phyloP scores from a whole-genome alignment of 2,888 invertebrate genomes.

The Dorcus hopei region DNA sequence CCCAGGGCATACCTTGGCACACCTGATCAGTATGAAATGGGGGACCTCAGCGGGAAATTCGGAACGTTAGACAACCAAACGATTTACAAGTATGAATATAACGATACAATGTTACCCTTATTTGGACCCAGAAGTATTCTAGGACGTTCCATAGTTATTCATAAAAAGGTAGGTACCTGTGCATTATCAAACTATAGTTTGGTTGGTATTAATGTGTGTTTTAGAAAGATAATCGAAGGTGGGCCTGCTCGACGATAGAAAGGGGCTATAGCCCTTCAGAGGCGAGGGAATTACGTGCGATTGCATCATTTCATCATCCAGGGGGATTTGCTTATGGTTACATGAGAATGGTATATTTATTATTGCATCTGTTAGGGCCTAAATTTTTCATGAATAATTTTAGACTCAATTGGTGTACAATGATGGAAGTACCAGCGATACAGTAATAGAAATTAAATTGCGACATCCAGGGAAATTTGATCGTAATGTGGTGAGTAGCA shows the following conservation, averaged over 20 bases:
- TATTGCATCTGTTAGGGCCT: background rate
- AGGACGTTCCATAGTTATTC: constrained; percentile 83
- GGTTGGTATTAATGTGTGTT: constrained; percentile 5
- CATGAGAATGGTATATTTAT: constrained; percentile 66
- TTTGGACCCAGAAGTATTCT: constrained; percentile 79
- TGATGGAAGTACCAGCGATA: constrained; percentile 85
- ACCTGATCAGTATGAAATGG: constrained; percentile 82
- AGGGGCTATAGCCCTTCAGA: constrained; percentile 86
- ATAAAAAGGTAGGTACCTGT: constrained; percentile 58
- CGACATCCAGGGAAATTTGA: constrained; percentile 84
- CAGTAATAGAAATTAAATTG: constrained; percentile 83
- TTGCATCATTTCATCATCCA: constrained; percentile 90
- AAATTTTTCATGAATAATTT: constrained; percentile 29
- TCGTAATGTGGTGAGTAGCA: constrained; percentile 65
- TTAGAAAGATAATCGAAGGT: constrained; percentile 59
- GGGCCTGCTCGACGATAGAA: constrained; percentile 83
- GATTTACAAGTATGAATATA: constrained; percentile 59
- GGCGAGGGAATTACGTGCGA: constrained; percentile 78
- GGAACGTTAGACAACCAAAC: constrained; percentile 68
- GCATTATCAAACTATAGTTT: background rate
- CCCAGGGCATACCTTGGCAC: constrained; percentile 64
- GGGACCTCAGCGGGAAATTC: constrained; percentile 83
- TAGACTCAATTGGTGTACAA: constrained; percentile 82
- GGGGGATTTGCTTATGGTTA: constrained; percentile 82
- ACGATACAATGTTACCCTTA: constrained; percentile 78